phyloP scores from a whole-genome alignment of 2,888 invertebrate species.

The Napeogenes sylphis region DNA sequence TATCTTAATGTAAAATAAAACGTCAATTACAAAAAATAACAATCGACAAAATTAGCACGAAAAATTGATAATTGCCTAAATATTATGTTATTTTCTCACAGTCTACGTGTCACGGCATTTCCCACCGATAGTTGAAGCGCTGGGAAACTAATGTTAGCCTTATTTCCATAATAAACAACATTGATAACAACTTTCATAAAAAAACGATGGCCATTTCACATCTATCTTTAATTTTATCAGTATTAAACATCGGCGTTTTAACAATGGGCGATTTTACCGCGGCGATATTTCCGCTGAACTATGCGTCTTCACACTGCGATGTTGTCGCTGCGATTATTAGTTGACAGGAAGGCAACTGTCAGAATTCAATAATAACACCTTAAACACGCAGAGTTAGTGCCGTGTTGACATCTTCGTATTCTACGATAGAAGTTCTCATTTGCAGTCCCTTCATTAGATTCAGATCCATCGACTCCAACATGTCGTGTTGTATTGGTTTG shows the following conservation, averaged over 20 bases:
- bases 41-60: constrained; percentile 25
- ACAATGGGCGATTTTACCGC: neutral
- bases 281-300: neutral
- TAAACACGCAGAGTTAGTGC: neutral
- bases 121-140: constrained; percentile 52
- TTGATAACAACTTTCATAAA: constrained; percentile 33
- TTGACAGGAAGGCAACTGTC: no score
- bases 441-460: no score
- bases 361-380: no score
- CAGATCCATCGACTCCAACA: no score
- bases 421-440: no score
- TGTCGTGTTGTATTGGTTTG: neutral
- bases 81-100: constrained; percentile 42
- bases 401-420: no score
- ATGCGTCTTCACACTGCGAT: neutral
- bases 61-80: constrained; percentile 33
- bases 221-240: constrained; percentile 9
- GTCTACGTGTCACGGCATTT: constrained; percentile 47
- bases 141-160: constrained; percentile 46
- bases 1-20: neutral
- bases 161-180: constrained; percentile 46
- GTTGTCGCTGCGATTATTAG: no score
- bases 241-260: neutral
- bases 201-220: constrained; percentile 22
- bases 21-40: constrained; percentile 6